Conservation (phyloP, 2,113 vertebrate genomes). For the Pseudorasbora parva region DNA sequence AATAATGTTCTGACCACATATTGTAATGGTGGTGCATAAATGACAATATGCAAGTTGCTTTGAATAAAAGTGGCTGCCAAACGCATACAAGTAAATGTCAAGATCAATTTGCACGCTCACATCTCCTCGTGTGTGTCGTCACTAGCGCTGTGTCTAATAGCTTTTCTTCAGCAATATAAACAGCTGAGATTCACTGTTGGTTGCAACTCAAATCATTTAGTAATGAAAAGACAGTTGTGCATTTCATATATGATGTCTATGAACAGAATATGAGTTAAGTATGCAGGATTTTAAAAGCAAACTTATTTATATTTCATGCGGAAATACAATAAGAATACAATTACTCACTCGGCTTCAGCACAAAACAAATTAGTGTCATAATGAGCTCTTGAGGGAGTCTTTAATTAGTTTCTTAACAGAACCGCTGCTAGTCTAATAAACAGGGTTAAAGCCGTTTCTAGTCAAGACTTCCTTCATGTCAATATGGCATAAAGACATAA, state of each 20-base stretch:
- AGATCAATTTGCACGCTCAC: background rate
- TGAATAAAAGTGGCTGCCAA: background rate
- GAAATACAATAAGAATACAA: background rate
- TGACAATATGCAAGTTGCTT: background rate
- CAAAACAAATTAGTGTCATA: constrained; percentile 8
- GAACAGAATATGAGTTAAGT: background rate
- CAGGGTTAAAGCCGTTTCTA: background rate
- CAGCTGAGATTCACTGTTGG: background rate
- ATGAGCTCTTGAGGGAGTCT: background rate
- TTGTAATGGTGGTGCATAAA: background rate
- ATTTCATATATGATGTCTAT: background rate
- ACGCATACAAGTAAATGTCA: background rate
- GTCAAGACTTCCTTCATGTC: background rate
- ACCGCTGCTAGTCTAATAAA: background rate
- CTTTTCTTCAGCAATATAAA: background rate
- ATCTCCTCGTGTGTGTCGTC: too few relatives aligned
- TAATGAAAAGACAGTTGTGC: background rate
- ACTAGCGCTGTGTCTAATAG: too few relatives aligned
- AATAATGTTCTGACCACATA: background rate
- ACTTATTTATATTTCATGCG: background rate
- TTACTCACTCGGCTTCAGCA: background rate
- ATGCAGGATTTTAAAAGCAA: background rate
- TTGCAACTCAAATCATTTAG: background rate
- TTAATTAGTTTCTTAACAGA: background rate
- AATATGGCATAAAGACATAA: background rate